Conservation (phyloP, 2,113 vertebrate species). For the Eupsittula cactorum region DNA sequence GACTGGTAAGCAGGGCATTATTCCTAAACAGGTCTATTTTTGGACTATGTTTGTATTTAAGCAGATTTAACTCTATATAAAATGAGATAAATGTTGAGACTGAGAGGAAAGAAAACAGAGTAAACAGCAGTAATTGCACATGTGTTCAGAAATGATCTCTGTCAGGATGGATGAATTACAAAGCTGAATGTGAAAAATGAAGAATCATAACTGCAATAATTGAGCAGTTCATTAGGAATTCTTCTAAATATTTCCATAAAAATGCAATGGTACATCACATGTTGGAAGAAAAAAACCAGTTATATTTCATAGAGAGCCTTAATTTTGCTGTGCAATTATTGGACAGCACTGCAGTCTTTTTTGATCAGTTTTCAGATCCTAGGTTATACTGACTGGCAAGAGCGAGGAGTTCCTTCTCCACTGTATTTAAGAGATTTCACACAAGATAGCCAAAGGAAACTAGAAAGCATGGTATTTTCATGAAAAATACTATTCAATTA, state of each 20-base stretch:
- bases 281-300: not conserved
- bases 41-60: not conserved
- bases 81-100: not conserved
- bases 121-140: not conserved
- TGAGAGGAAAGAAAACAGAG: not conserved
- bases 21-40: constrained; percentile 1
- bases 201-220: not conserved
- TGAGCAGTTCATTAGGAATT: constrained; percentile 13
- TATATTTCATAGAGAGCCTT: not conserved
- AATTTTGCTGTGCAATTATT: not conserved
- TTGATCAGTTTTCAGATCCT: not conserved
- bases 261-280: not conserved
- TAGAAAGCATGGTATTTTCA: not conserved
- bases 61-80: not conserved
- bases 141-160: not conserved
- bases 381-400: not conserved
- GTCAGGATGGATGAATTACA: not conserved
- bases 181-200: not conserved
- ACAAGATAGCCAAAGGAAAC: not conserved
- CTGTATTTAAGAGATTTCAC: not conserved
- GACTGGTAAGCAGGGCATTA: not conserved
- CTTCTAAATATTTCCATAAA: not conserved
- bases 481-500: constrained; percentile 5
- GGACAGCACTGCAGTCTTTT: not conserved
- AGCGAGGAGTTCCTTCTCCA: not conserved